phyloP scores from a whole-genome alignment of 2,888 invertebrate genomes.

The Neoascia interrupta region DNA sequence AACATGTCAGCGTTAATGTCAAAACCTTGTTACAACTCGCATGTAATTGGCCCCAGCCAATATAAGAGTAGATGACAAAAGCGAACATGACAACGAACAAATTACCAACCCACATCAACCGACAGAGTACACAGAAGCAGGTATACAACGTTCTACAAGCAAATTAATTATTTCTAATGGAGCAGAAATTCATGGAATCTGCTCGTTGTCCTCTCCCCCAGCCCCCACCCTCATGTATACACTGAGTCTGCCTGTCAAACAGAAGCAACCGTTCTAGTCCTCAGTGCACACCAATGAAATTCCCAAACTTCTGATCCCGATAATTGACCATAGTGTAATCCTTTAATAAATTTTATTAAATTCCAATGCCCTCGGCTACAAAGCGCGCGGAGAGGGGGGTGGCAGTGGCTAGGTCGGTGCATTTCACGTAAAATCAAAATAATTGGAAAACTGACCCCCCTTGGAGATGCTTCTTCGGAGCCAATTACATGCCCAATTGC shows the following conservation, averaged over 20 bases:
- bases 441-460: constrained; percentile 56
- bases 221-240: background rate
- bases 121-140: constrained; percentile 4
- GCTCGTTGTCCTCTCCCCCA: background rate
- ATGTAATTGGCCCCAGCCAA: constrained; percentile 48
- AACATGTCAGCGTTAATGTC: constrained; percentile 46
- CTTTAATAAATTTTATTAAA: constrained; percentile 62
- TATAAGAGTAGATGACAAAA: constrained; percentile 40
- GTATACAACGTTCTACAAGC: constrained; percentile 29
- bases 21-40: constrained; percentile 49
- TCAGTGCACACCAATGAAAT: constrained; percentile 2
- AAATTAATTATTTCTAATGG: constrained; percentile 66
- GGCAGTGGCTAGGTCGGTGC: background rate
- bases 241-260: background rate
- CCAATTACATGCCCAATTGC: constrained; percentile 67
- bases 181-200: constrained; percentile 41
- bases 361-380: constrained; percentile 31
- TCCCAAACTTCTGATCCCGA: constrained; percentile 17
- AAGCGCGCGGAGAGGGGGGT: background rate
- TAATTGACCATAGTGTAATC: constrained; percentile 54
- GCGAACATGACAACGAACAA: constrained; percentile 55
- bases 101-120: constrained; percentile 49
- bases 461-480: constrained; percentile 32
- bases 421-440: constrained; percentile 58
- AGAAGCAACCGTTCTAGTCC: background rate